phyloP scores from a whole-genome alignment of 1,140 invertebrate genomes.

The Lepidostoma basale region DNA sequence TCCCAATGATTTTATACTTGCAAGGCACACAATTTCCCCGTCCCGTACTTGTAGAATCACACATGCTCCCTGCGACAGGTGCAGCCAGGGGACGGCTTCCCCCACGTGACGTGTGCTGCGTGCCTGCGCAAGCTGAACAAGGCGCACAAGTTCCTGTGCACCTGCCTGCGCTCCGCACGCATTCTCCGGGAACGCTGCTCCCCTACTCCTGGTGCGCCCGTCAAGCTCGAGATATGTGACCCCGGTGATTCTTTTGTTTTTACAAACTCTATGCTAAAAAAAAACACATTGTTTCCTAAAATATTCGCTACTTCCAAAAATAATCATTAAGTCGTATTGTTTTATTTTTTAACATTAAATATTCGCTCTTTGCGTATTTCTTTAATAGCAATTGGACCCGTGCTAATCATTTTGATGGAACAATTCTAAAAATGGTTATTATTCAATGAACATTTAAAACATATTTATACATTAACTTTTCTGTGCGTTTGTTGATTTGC shows the following conservation, averaged over 20 bases:
- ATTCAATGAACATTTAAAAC: no score
- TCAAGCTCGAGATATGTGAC: not conserved
- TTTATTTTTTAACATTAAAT: no score
- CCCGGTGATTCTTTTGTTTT: not conserved
- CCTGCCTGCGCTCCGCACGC: conserved; percentile 27
- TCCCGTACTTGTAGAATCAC: not conserved
- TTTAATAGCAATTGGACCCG: no score
- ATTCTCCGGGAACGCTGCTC: not conserved
- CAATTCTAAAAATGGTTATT: no score
- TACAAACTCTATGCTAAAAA: not conserved
- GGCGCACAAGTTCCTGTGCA: conserved; percentile 30
- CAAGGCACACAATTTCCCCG: not conserved
- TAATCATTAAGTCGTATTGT: not conserved
- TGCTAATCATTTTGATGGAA: no score
- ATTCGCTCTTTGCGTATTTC: no score
- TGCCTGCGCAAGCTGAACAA: conserved; percentile 34
- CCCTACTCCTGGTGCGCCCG: not conserved
- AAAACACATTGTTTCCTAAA: not conserved
- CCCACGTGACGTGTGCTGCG: conserved; percentile 13
- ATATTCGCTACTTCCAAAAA: no score
- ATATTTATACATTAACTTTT: no score
- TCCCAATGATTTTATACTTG: not conserved
- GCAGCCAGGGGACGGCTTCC: conserved; percentile 9
- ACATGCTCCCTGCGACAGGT: conserved; percentile 5
- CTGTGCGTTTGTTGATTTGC: no score